These are phyloP conservation scores for Tadarida brasiliensis DNA, from an alignment of 2,797 vertebrate genomes.

Conservation along the genomic window DNA sequence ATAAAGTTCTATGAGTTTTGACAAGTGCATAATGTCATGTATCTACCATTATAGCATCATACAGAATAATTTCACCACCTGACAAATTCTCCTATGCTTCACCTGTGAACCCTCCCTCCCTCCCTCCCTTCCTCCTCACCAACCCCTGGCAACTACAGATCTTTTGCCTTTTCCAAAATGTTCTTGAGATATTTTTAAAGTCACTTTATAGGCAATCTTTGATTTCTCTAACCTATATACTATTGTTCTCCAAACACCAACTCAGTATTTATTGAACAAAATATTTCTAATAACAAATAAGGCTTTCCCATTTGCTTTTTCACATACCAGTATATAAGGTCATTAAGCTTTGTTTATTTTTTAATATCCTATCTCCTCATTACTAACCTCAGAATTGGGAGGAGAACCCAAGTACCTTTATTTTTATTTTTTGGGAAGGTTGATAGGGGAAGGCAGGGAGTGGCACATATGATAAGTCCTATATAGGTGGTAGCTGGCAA, in stretches of 20 bases:
- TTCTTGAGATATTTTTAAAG: constrained; percentile 17
- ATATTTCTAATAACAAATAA: neutral
- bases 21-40: neutral
- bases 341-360: neutral
- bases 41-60: neutral
- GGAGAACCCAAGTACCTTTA: neutral
- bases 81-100: neutral
- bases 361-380: neutral
- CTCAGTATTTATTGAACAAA: neutral
- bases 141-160: neutral
- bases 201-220: neutral
- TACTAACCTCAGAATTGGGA: neutral
- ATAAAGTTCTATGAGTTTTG: neutral
- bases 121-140: neutral
- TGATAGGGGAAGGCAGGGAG: neutral
- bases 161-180: constrained; percentile 18
- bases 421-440: neutral
- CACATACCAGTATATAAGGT: neutral
- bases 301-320: neutral
- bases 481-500: constrained; percentile 9
- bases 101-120: neutral
- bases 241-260: neutral
- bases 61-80: neutral
- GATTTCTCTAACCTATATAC: neutral
- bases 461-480: neutral